phyloP scores from a whole-genome alignment of 2,113 vertebrate genomes.

The Prochilodus magdalenae region DNA sequence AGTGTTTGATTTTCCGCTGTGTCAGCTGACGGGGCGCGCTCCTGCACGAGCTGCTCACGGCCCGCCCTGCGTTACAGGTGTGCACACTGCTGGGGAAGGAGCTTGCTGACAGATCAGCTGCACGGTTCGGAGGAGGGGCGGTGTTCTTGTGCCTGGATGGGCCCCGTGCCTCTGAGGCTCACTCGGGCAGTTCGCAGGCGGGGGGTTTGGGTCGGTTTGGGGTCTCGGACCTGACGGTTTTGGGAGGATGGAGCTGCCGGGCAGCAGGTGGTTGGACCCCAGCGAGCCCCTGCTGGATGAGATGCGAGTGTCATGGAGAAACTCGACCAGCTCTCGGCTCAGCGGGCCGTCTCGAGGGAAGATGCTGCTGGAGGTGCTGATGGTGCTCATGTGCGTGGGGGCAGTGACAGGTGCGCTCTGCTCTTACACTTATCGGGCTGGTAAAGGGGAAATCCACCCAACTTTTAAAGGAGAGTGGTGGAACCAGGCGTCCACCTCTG shows the following conservation, averaged over 20 bases:
- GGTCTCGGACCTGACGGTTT: not conserved
- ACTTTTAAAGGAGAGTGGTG: no score
- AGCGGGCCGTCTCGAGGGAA: constrained; percentile 41
- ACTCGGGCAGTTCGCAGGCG: not conserved
- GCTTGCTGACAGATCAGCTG: not conserved
- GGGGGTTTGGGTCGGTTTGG: not conserved
- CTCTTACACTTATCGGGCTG: not conserved
- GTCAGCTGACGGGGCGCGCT: constrained; percentile 38
- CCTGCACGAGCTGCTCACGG: constrained; percentile 3
- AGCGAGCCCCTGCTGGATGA: constrained; percentile 26
- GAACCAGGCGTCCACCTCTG: no score
- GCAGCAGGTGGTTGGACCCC: constrained; percentile 38
- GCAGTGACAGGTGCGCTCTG: constrained; percentile 73
- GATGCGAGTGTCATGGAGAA: constrained; percentile 11
- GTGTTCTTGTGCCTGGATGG: not conserved
- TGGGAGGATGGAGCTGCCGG: constrained; percentile 44
- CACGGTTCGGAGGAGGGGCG: not conserved
- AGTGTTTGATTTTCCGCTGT: constrained; percentile 52
- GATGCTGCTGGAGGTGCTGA: constrained; percentile 72
- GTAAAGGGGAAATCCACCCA: not conserved
- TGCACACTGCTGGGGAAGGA: not conserved
- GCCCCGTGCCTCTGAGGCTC: not conserved
- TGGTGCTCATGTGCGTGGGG: constrained; percentile 78
- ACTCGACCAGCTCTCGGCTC: constrained; percentile 42
- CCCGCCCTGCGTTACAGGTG: not conserved